Conservation (phyloP, 2,888 invertebrate genomes). For the Pandemis cinnamomeana region DNA sequence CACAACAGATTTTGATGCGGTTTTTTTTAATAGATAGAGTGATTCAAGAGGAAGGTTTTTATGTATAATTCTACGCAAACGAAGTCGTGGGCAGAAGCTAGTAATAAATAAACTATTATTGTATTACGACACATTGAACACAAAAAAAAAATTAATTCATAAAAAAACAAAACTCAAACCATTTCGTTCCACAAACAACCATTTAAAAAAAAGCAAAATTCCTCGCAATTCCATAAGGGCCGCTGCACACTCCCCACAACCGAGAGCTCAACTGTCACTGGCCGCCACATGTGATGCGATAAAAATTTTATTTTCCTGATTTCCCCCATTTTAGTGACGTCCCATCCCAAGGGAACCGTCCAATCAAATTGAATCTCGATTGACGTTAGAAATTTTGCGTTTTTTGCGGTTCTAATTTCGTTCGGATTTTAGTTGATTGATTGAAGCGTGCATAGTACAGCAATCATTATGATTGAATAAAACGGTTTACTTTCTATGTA, state of each 20-base stretch:
- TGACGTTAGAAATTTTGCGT: conserved; percentile 35
- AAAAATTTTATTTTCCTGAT: conserved; percentile 36
- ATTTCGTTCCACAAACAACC: not conserved
- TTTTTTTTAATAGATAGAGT: no score
- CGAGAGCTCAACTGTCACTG: conserved; percentile 20
- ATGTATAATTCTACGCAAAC: no score
- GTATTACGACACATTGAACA: not conserved
- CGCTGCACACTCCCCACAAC: conserved; percentile 10
- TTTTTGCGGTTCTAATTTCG: conserved; percentile 40
- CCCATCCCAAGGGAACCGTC: conserved; percentile 36
- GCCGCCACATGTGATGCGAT: conserved; percentile 36
- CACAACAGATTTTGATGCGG: no score
- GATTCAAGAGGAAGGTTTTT: no score
- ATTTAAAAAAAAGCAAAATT: not conserved
- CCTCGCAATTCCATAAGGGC: not conserved
- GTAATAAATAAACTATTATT: not conserved
- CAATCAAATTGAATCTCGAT: conserved; percentile 42
- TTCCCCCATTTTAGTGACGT: conserved; percentile 39
- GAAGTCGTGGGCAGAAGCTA: no score
- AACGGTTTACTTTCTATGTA: conserved; percentile 16
- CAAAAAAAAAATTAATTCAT: not conserved
- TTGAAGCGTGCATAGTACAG: conserved; percentile 24
- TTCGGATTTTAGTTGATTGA: conserved; percentile 36
- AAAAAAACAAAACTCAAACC: not conserved
- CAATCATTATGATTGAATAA: conserved; percentile 34